phyloP scores from a whole-genome alignment of 2,113 vertebrate species.

The Sander lucioperca region DNA sequence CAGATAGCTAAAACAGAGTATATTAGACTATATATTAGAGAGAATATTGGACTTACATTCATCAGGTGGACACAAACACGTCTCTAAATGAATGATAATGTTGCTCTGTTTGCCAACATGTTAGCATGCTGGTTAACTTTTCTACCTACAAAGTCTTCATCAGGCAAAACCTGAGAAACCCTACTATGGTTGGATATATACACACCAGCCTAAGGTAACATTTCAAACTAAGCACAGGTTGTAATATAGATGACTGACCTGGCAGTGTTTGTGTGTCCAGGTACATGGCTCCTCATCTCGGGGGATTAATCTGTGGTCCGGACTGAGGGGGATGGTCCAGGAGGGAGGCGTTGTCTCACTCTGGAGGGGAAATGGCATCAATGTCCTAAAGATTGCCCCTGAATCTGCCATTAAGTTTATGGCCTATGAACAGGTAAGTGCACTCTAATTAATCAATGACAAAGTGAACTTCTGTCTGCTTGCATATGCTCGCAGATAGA shows the following conservation, averaged over 20 bases:
- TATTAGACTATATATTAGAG: too few relatives aligned
- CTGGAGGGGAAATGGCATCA: slow-evolving; percentile 81
- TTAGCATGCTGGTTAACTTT: not conserved
- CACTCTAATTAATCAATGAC: not conserved
- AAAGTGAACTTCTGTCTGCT: not conserved
- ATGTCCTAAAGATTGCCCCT: slow-evolving; percentile 92
- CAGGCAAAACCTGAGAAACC: not conserved
- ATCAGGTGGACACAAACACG: not conserved
- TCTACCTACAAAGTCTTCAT: not conserved
- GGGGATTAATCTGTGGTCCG: slow-evolving; percentile 86
- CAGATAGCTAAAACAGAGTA: not conserved
- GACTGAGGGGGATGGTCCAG: slow-evolving; percentile 88
- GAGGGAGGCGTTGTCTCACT: slow-evolving; percentile 90
- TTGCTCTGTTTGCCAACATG: not conserved
- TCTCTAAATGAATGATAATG: not conserved
- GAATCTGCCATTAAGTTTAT: slow-evolving; percentile 97
- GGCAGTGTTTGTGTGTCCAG: slow-evolving; percentile 70
- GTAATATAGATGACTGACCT: not conserved
- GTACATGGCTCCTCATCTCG: slow-evolving; percentile 87
- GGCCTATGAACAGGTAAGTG: slow-evolving; percentile 94
- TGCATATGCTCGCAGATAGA: not conserved
- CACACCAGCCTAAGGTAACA: not conserved
- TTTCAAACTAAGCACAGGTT: not conserved
- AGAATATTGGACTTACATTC: not conserved
- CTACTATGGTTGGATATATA: not conserved